phyloP scores from a whole-genome alignment of 2,888 invertebrate species.

The Acleris emargana region DNA sequence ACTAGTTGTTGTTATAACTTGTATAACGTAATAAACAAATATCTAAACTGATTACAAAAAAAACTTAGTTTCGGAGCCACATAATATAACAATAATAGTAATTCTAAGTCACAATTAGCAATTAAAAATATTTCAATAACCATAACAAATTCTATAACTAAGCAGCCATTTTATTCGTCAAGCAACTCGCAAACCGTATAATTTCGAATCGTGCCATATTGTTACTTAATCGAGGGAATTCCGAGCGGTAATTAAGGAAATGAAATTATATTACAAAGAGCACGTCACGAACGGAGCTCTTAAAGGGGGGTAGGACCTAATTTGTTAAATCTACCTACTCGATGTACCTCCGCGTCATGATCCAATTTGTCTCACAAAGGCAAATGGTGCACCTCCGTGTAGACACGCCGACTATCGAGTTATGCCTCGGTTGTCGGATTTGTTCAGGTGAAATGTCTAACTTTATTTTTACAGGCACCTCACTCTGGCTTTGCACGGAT shows the following conservation, averaged over 20 bases:
- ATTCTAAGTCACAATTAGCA: too few species aligned
- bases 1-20: too few species aligned
- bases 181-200: constrained; percentile 20
- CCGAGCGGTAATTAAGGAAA: constrained; percentile 56
- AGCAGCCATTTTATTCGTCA: constrained; percentile 14
- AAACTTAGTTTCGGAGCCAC: too few species aligned
- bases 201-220: constrained; percentile 44
- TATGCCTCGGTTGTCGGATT: background rate
- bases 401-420: constrained; percentile 12
- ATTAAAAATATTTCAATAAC: background rate
- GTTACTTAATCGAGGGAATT: constrained; percentile 50
- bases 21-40: too few species aligned
- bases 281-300: constrained; percentile 46
- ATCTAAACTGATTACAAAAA: too few species aligned
- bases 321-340: constrained; percentile 61
- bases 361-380: constrained; percentile 68
- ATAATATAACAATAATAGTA: too few species aligned
- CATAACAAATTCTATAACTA: background rate
- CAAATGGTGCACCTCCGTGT: constrained; percentile 28
- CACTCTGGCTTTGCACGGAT: too few species aligned
- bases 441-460: too few species aligned
- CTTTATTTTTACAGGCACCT: too few species aligned
- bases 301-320: constrained; percentile 60
- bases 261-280: constrained; percentile 61
- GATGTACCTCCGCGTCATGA: constrained; percentile 58